Evolutionary conservation across 2,888 invertebrate species (phyloP).

Genomic region (Atrina japonica): DNA sequence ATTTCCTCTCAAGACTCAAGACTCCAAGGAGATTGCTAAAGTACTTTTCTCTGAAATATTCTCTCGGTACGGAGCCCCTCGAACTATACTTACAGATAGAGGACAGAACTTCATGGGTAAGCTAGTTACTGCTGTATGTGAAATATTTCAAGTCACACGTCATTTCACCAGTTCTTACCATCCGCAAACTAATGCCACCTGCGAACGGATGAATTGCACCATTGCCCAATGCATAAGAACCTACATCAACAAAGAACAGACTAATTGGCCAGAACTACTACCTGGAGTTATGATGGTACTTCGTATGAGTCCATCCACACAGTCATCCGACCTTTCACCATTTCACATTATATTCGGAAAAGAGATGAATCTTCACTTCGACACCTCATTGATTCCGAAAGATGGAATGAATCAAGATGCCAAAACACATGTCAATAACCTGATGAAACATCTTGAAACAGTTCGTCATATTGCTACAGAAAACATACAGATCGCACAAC

Average conservation of each 20-base stretch:
- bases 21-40: constrained; percentile 47
- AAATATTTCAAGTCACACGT: too few relatives aligned
- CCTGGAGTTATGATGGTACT: constrained; percentile 55
- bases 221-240: constrained; percentile 45
- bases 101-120: too few relatives aligned
- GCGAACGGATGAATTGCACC: constrained; percentile 34
- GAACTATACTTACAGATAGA: constrained; percentile 48
- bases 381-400: constrained; percentile 41
- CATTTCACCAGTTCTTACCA: too few relatives aligned
- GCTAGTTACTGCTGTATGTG: too few relatives aligned
- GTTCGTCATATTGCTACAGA: constrained; percentile 30
- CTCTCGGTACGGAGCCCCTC: constrained; percentile 50
- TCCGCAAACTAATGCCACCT: too few relatives aligned
- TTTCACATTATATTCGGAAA: constrained; percentile 48
- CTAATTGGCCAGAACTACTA: constrained; percentile 45
- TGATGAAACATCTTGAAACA: constrained; percentile 37
- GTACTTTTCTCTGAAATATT: constrained; percentile 51
- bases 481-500: constrained; percentile 28
- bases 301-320: constrained; percentile 43
- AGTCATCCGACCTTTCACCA: too few relatives aligned
- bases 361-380: constrained; percentile 48
- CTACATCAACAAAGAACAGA: constrained; percentile 43
- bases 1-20: constrained; percentile 48
- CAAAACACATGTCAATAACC: constrained; percentile 33
- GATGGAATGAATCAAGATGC: constrained; percentile 41